Base-by-base conservation (phyloP, 2,113 vertebrate species). In the Bubo scandiacus region DNA sequence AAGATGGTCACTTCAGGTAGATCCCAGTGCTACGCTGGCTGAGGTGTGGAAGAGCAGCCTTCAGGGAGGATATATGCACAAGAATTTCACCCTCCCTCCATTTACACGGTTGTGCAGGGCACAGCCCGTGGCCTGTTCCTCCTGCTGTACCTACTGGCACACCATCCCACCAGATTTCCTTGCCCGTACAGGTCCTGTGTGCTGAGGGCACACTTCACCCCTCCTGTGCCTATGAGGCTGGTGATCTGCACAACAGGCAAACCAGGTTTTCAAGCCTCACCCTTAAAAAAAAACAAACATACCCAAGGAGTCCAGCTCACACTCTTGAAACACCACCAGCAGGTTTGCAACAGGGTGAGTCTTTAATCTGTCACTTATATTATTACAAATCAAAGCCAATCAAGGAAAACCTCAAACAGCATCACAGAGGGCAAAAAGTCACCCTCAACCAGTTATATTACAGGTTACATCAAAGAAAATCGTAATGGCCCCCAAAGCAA, bases 11-110 rank as follows among this genome's bases (percentile, higher is more conserved):
- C 51, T n/a, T 61, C 26, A 26, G 55, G 18, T 8, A 68, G 23
- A n/a, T 40, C 9, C 9, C 57, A 40, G 42, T 4, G 34, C 40
- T 45, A 21, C 25, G 11, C 8, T 4, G 2, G 11, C 4, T 2
- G 5, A 78, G 17, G 7, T 12, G 29, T 6, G 11, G 45, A 75
- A 23, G 3, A 77, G 26, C 27, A 77, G 43, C 67, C 47, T 34
- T 40, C 3, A 5, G 14, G 14, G 12, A 57, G 7, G 10, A 4
- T 17, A 11, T 1, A 2, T 0, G 3, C 51, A 52, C 63, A 25
- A 2, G 19, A 40, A 58, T 20, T 51, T 36, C 70, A 45, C 32
- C 5, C 8, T 62, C 11, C 12, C 8, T 43, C 22, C 36, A 25
- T 10, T 13, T 6, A 23, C 13, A 11, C 0, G 0, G 54, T 7